phyloP scores from a whole-genome alignment of 1,140 invertebrate genomes.

The Idris sp. region DNA sequence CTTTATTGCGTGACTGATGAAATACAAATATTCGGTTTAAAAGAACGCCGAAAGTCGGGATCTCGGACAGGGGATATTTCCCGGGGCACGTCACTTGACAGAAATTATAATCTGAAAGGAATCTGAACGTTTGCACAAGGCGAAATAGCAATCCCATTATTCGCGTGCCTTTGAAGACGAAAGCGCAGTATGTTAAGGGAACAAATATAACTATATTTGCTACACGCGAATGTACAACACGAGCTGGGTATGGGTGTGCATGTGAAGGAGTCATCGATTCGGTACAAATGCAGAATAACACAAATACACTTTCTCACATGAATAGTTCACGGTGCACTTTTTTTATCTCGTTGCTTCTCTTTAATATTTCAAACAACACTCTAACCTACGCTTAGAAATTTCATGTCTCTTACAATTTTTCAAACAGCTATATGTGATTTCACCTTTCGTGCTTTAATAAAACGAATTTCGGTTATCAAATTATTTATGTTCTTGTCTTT shows the following conservation, averaged over 20 bases:
- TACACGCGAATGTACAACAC: slow-evolving; percentile 27
- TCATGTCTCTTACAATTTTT: no score
- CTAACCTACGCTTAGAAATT: slow-evolving; percentile 39
- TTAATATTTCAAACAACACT: slow-evolving; percentile 8
- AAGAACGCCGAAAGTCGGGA: slow-evolving; percentile 23
- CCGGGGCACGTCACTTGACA: slow-evolving; percentile 49
- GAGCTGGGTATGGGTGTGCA: slow-evolving; percentile 14
- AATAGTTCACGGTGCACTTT: slow-evolving; percentile 11
- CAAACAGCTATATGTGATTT: no score
- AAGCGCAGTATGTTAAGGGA: slow-evolving; percentile 25
- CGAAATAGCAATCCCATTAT: slow-evolving; percentile 72
- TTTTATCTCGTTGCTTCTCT: slow-evolving; percentile 18
- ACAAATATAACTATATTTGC: slow-evolving; percentile 23
- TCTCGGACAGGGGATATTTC: slow-evolving; percentile 17
- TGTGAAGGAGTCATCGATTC: slow-evolving; percentile 35
- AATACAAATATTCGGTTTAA: slow-evolving; percentile 45
- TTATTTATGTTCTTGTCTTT: no score
- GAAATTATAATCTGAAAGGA: slow-evolving; percentile 66
- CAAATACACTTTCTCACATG: slow-evolving; percentile 22
- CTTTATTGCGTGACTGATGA: slow-evolving; percentile 46
- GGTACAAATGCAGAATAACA: slow-evolving; percentile 30
- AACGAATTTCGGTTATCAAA: no score
- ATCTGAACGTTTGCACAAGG: slow-evolving; percentile 62
- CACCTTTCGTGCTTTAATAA: no score
- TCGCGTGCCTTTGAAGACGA: slow-evolving; percentile 50